These are phyloP conservation scores for Diaperis boleti DNA, from an alignment of 2,888 invertebrate species.

Conservation along the genomic window DNA sequence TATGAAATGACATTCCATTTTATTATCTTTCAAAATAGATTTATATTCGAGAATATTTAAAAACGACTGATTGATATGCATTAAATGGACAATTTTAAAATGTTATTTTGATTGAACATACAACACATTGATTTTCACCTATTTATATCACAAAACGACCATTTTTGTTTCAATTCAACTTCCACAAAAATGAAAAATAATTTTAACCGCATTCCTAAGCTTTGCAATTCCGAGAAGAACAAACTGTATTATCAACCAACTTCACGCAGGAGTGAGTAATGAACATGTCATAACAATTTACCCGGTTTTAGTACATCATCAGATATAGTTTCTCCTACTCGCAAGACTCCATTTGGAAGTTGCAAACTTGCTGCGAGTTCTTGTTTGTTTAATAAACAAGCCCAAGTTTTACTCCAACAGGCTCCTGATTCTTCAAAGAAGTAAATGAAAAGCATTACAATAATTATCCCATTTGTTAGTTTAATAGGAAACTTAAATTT, in stretches of 20 bases:
- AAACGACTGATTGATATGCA: too few species aligned
- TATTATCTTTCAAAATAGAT: too few species aligned
- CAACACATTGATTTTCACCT: too few species aligned
- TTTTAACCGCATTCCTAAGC: too few species aligned
- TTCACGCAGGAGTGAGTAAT: conserved; percentile 18
- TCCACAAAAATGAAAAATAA: too few species aligned
- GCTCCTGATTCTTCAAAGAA: conserved; percentile 21
- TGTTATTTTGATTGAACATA: too few species aligned
- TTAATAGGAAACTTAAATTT: background rate
- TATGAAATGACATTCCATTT: too few species aligned
- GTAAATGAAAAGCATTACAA: conserved; percentile 6
- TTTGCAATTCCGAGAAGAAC: background rate
- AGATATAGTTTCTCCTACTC: conserved; percentile 9
- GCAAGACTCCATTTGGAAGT: conserved; percentile 9
- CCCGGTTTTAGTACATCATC: conserved; percentile 11
- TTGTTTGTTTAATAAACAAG: conserved; percentile 29
- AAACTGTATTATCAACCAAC: background rate
- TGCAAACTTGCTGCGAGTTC: conserved; percentile 15
- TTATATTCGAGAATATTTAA: too few species aligned
- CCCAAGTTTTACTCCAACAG: background rate
- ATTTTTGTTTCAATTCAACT: too few species aligned
- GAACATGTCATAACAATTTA: conserved; percentile 28
- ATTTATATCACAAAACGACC: too few species aligned
- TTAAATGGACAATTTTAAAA: too few species aligned
- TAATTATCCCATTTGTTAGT: conserved; percentile 8